Base-by-base conservation (phyloP, 2,888 invertebrate genomes). In the Cosmia trapezina region DNA sequence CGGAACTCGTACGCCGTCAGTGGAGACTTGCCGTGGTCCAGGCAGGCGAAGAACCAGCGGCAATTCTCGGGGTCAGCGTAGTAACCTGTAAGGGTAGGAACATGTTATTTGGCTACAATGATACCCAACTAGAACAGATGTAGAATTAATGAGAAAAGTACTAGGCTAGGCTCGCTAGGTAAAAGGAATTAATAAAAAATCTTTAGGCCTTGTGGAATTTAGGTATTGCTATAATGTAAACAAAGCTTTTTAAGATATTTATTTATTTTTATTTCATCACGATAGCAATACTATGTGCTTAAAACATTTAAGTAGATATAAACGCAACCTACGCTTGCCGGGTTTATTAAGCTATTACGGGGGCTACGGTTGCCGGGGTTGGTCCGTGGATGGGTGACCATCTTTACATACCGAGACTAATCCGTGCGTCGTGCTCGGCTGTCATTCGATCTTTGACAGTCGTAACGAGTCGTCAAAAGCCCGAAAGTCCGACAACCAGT, bases 21-120 rank as follows among this genome's bases (percentile, higher is more conserved):
- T 1, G 96, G 95, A 0, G 97, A 94, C 87, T 96, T 96, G 86
- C 97, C 97, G 89, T 98, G 97, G 91, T 98, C 98, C 73, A 97
- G 94, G 88, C 98, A 98, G 41, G 98, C 98, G 92, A 98, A 98
- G 96, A 98, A 98, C 98, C 98, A 98, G 73, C 98, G 97, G 83
- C 98, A 98, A 93, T 98, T 98, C 90, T 98, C 97, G 0, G 98
- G 98, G 91, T 98, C 98, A 0, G 97, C 98, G 89, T 97, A 98
- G 91, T 98, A 98, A 75, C 98, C 98, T 97, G 86, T 0, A 72
- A 78, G 6, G 12, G 7, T 45, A 11, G 17, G 6, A 19, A 17
- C 8, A n/a, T 51, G 2, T 43, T 75, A 51, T 8, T 43, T 56
- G 12, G 0, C 22, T 56, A 22, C 9, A 17, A 11, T 22, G 7